These are phyloP conservation scores for Mus spretus DNA, from an alignment of 2,797 vertebrate genomes.

Conservation along the genomic window DNA sequence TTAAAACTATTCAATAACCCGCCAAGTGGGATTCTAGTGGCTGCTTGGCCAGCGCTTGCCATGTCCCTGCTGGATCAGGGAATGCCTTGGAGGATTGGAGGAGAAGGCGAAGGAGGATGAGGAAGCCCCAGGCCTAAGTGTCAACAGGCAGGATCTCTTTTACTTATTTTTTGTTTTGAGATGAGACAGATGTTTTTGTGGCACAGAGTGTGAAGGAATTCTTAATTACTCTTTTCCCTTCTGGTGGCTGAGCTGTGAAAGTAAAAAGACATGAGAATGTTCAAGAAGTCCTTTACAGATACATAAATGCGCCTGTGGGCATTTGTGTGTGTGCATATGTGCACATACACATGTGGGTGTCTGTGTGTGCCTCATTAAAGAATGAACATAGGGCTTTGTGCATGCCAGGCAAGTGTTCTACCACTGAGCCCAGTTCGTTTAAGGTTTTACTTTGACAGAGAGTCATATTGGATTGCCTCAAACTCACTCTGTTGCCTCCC, in stretches of 20 bases:
- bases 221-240: not conserved
- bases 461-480: not conserved
- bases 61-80: not conserved
- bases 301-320: not conserved
- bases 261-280: not conserved
- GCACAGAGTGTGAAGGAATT: constrained; percentile 62
- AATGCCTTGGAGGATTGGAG: not conserved
- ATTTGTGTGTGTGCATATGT: not conserved
- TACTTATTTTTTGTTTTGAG: not conserved
- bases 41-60: not conserved
- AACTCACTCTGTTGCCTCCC: not conserved
- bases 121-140: not conserved
- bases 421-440: not conserved
- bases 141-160: not conserved
- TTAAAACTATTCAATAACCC: constrained; percentile 17
- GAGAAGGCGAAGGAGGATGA: not conserved
- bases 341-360: not conserved
- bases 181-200: not conserved
- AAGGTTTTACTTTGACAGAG: not conserved
- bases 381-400: not conserved
- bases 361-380: not conserved
- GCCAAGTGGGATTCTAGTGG: not conserved
- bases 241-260: not conserved
- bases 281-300: not conserved
- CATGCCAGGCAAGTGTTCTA: not conserved